Base-by-base conservation (phyloP, 35 echinoderm and acorn worm genomes). In the Heliocidaris tuberculata region DNA sequence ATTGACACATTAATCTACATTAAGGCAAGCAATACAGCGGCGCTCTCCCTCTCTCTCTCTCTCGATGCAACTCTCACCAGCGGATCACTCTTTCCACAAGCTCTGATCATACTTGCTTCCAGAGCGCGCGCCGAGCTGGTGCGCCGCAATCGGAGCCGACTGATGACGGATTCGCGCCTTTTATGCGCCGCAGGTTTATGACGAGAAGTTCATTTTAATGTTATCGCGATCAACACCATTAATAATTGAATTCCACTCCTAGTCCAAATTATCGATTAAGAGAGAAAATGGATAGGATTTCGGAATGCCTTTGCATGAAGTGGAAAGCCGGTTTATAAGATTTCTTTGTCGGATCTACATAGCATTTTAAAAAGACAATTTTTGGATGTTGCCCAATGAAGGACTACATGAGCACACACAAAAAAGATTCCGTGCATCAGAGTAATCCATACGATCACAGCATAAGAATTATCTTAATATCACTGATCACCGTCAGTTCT, bases 221-320 rank as follows among this genome's bases (percentile, higher is more conserved):
- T 78, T 78, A 78, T 78, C 65, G 65, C 65, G 65, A 78, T 78
- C 65, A 78, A 78, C 65, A 78, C 65, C 65, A 78, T 78, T n/a
- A 78, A 78, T 78, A 78, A 78, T 78, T n/a, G 65, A 78, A 78
- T 78, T 78, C 65, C 27, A 78, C 21, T 78, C 27, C 65, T 78
- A 78, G 65, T 7, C 21, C 7, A 78, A 78, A 78, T 78, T 24
- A 78, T 78, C 65, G 65, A 78, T 78, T 27, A 78, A 78, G 27
- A 78, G 65, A 27, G 65, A 78, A 56, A 27, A 78, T 78, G 65
- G 65, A 78, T 7, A 56, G 52, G 15, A 56, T 15, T 56, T 56
- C 15, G 52, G 11, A 56, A 9, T 56, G 52, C 52, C 52, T 56
- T 10, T 56, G 52, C 15, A 56, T 56, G 52, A 56, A 56, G 15